Evolutionary conservation across 2,113 vertebrate genomes (phyloP).

Genomic region (Trematocara variabile): DNA sequence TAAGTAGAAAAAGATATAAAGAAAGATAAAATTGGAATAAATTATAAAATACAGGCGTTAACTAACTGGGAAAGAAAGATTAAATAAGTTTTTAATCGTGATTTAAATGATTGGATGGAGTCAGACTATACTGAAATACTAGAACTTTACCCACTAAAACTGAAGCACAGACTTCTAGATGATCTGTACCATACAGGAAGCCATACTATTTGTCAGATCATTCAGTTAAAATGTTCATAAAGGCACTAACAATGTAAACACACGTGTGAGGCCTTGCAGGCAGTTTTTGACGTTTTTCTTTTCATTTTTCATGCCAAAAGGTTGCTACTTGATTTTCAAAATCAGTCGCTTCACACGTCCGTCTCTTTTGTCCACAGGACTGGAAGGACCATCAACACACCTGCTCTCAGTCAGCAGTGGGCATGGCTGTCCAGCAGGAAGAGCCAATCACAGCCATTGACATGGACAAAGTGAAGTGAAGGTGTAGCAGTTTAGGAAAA

Average conservation of each 20-base stretch:
- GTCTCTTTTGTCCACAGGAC: slow-evolving; percentile 75
- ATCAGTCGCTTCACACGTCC: neutral
- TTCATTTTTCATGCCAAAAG: neutral
- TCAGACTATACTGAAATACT: neutral
- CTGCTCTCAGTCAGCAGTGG: slow-evolving; percentile 80
- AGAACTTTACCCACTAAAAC: neutral
- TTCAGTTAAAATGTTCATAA: neutral
- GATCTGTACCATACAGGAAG: neutral
- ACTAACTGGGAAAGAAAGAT: neutral
- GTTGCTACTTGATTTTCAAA: neutral
- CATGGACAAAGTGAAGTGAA: slow-evolving; percentile 82
- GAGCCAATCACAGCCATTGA: slow-evolving; percentile 79
- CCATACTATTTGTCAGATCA: neutral
- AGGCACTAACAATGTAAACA: neutral
- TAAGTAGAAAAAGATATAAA: neutral
- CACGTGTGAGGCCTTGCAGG: neutral
- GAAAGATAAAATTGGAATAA: neutral
- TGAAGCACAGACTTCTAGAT: neutral
- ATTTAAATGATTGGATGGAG: neutral
- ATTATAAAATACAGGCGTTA: neutral
- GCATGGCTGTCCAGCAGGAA: slow-evolving; percentile 77
- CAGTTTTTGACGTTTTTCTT: neutral
- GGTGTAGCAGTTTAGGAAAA: neutral
- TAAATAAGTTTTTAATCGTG: neutral
- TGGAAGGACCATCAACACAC: slow-evolving; percentile 97